These are phyloP conservation scores for Phalacrocorax brasilianus DNA, from an alignment of 2,113 vertebrate species.

Conservation along the genomic window DNA sequence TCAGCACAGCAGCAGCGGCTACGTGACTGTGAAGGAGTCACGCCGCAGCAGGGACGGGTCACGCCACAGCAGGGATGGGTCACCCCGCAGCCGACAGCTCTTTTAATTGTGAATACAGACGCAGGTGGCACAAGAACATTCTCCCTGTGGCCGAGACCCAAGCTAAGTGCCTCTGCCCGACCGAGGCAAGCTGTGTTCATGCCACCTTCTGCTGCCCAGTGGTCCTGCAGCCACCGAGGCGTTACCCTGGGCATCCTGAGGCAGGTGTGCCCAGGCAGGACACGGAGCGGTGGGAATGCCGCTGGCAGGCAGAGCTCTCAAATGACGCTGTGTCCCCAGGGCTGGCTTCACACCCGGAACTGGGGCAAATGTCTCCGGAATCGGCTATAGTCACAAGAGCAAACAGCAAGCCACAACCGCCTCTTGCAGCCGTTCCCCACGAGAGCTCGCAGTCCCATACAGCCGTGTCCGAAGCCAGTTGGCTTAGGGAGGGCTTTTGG, in stretches of 20 bases:
- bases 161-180: background rate
- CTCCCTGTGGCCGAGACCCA: background rate
- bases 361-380: background rate
- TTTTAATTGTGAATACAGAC: background rate
- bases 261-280: background rate
- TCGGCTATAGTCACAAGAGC: background rate
- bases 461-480: background rate
- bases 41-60: background rate
- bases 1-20: background rate
- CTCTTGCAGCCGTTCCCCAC: background rate
- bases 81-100: rapidly evolving
- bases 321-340: background rate
- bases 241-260: background rate
- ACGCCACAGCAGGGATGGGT: background rate
- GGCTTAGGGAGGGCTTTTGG: background rate
- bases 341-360: background rate
- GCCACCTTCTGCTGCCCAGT: background rate
- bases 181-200: background rate
- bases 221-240: background rate
- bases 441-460: background rate
- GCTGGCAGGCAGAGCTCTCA: background rate
- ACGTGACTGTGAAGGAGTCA: rapidly evolving
- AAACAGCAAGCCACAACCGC: background rate
- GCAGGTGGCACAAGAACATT: background rate
- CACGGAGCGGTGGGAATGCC: background rate